These are phyloP conservation scores for Anodontia alba DNA, from an alignment of 2,888 invertebrate genomes.

Conservation along the genomic window DNA sequence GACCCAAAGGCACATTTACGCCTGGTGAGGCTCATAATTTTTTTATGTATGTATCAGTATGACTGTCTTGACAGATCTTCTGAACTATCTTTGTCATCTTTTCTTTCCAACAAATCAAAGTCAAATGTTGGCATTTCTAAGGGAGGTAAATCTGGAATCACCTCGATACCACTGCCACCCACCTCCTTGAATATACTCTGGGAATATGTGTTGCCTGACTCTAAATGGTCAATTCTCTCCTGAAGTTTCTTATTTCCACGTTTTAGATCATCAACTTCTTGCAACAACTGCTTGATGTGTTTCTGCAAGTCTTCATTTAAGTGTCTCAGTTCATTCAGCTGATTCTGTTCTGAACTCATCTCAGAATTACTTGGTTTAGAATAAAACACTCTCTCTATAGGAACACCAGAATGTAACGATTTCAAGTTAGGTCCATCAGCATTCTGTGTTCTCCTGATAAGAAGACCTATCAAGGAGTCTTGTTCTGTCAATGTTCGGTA, in stretches of 20 bases:
- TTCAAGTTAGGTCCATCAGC: constrained; percentile 34
- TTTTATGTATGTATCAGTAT: no score
- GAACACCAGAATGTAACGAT: constrained; percentile 62
- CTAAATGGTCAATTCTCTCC: constrained; percentile 44
- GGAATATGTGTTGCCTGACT: constrained; percentile 27
- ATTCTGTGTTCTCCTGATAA: constrained; percentile 54
- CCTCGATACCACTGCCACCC: constrained; percentile 84
- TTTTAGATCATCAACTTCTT: constrained; percentile 73
- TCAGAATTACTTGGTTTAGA: constrained; percentile 13
- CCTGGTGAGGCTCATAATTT: no score
- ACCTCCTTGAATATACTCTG: constrained; percentile 61
- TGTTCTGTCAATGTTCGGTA: constrained; percentile 58
- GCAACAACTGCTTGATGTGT: constrained; percentile 75
- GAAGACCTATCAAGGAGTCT: constrained; percentile 55
- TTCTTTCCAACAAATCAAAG: constrained; percentile 79
- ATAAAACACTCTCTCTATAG: constrained; percentile 56
- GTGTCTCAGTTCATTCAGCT: constrained; percentile 77
- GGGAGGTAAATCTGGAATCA: constrained; percentile 86
- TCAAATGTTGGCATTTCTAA: constrained; percentile 89
- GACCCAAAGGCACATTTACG: no score
- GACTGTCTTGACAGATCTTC: constrained; percentile 11
- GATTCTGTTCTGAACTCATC: constrained; percentile 12
- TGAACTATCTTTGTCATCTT: constrained; percentile 22
- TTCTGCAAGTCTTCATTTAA: constrained; percentile 79
- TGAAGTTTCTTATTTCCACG: constrained; percentile 63